These are phyloP conservation scores for Digitonthophagus gazella DNA, from an alignment of 2,888 invertebrate genomes.

Conservation along the genomic window DNA sequence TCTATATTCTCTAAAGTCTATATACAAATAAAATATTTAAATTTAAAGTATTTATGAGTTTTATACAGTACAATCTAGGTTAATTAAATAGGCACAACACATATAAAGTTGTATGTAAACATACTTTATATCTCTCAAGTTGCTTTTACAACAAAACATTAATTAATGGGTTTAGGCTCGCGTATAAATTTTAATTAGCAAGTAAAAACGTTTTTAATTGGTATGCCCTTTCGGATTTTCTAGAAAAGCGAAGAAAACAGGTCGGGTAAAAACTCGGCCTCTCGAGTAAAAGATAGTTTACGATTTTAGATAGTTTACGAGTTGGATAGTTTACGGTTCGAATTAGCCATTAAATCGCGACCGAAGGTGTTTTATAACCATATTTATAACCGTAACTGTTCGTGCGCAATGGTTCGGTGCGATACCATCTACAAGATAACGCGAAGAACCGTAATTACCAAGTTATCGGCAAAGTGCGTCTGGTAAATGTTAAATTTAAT, in stretches of 20 bases:
- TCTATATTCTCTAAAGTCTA: too few species aligned
- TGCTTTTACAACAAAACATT: neutral
- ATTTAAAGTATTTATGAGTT: too few species aligned
- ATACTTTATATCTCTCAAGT: neutral
- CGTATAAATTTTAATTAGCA: neutral
- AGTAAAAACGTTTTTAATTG: neutral
- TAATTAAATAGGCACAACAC: neutral
- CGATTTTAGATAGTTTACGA: too few species aligned
- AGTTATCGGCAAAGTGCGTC: neutral
- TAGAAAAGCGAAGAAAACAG: neutral
- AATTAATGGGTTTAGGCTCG: neutral
- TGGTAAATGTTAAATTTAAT: neutral
- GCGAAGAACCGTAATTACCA: neutral
- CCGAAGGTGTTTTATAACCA: neutral
- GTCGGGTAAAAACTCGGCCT: too few species aligned
- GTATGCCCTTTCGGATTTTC: neutral
- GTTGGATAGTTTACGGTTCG: too few species aligned
- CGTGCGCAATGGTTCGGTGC: too few species aligned
- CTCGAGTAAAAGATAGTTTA: neutral
- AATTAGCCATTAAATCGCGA: neutral
- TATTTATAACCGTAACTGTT: neutral
- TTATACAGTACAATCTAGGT: neutral
- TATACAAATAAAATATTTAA: neutral
- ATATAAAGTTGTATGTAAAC: neutral
- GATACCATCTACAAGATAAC: neutral